Percentiles rank a stretch among this genome's conserved stretches.
Conservation (phyloP, 1,140 invertebrate genomes). For the Drosophila miranda region DNA sequence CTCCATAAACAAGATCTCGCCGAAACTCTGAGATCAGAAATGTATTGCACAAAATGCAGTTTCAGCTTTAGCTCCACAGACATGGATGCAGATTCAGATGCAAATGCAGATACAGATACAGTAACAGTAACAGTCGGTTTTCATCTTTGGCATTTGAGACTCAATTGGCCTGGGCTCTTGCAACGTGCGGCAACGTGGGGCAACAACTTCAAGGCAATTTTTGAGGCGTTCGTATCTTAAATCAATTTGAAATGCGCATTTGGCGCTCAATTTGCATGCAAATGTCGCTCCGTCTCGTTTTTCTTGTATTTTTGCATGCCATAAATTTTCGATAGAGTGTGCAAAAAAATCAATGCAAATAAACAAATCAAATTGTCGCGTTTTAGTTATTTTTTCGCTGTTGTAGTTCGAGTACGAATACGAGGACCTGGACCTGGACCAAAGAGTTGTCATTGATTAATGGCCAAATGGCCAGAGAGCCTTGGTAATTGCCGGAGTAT, state of each 20-base stretch:
- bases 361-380: slow-evolving; percentile 79
- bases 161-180: slow-evolving; percentile 60
- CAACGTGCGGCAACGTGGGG: slow-evolving; percentile 29
- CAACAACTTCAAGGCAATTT: slow-evolving; percentile 66
- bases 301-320: slow-evolving; percentile 77
- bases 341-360: slow-evolving; percentile 54
- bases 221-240: slow-evolving; percentile 69
- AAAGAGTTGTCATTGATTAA: slow-evolving; percentile 62
- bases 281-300: slow-evolving; percentile 57
- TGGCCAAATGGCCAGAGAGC: slow-evolving; percentile 25
- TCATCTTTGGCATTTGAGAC: slow-evolving; percentile 68
- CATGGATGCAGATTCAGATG: slow-evolving; percentile 23
- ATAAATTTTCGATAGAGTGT: slow-evolving; percentile 74
- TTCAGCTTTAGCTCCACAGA: slow-evolving; percentile 32
- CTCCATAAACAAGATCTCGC: slow-evolving; percentile 18
- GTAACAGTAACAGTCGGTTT: slow-evolving; percentile 35
- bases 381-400: slow-evolving; percentile 19
- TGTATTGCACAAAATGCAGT: slow-evolving; percentile 21
- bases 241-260: slow-evolving; percentile 79
- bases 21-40: slow-evolving; percentile 29
- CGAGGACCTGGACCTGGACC: slow-evolving; percentile 13
- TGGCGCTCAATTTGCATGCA: slow-evolving; percentile 79
- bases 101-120: slow-evolving; percentile 30
- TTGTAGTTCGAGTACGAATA: neutral
- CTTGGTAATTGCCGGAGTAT: slow-evolving; percentile 26